Evolutionary conservation across 2,113 vertebrate species (phyloP).

Genomic region (Macquaria australasica): DNA sequence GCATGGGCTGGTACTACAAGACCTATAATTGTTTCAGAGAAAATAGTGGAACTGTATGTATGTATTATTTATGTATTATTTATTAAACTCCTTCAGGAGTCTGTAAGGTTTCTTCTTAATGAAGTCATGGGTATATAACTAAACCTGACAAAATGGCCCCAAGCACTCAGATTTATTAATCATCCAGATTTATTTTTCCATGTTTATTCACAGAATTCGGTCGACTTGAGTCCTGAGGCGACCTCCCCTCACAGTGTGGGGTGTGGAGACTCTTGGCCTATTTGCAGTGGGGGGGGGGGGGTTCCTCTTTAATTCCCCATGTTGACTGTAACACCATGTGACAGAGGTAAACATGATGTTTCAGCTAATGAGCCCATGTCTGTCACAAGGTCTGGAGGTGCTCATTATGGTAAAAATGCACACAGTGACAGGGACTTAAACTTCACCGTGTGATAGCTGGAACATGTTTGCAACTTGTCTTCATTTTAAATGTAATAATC

Average conservation of each 20-base stretch:
- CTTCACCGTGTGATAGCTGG: neutral
- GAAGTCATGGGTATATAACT: neutral
- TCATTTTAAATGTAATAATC: slow-evolving; percentile 10
- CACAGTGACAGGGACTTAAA: slow-evolving; percentile 17
- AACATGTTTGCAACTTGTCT: neutral
- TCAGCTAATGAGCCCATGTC: slow-evolving; percentile 68
- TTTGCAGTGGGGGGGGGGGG: neutral
- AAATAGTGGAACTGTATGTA: neutral
- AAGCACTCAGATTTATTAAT: slow-evolving; percentile 4
- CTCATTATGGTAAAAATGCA: slow-evolving; percentile 50
- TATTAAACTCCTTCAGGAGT: neutral
- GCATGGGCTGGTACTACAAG: neutral
- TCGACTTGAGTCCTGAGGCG: slow-evolving; percentile 24
- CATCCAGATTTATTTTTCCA: slow-evolving; percentile 5
- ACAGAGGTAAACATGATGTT: slow-evolving; percentile 70
- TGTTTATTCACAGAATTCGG: slow-evolving; percentile 34
- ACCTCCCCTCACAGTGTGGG: neutral
- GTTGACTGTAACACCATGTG: slow-evolving; percentile 68
- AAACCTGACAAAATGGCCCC: slow-evolving; percentile 39
- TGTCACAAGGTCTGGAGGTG: slow-evolving; percentile 57
- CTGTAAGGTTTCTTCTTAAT: neutral
- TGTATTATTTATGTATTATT: neutral
- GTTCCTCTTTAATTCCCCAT: slow-evolving; percentile 20
- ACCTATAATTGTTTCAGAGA: neutral
- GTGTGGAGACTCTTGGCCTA: slow-evolving; percentile 20